These are phyloP conservation scores for Cyprinus carpio DNA, from an alignment of 2,113 vertebrate genomes.

Conservation along the genomic window DNA sequence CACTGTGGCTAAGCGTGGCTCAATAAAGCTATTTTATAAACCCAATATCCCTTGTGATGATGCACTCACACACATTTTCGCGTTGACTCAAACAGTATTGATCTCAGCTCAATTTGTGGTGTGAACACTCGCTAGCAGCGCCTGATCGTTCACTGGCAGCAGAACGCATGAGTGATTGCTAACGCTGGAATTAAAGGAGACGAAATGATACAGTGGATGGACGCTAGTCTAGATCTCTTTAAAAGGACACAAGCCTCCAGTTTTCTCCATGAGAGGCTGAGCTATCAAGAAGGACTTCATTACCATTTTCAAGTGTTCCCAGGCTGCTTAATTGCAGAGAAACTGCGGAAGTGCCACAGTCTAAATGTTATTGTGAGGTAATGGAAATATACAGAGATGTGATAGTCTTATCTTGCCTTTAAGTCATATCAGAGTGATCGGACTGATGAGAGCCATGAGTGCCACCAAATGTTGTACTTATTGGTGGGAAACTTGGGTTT, in stretches of 20 bases:
- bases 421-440: neutral
- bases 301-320: conserved; percentile 66
- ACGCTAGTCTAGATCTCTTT: neutral
- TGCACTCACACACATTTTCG: conserved; percentile 11
- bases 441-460: neutral
- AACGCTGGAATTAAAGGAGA: neutral
- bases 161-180: conserved; percentile 17
- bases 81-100: conserved; percentile 15
- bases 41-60: conserved; percentile 39
- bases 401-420: neutral
- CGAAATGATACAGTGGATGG: neutral
- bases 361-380: conserved; percentile 64
- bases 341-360: conserved; percentile 66
- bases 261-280: conserved; percentile 54
- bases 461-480: neutral
- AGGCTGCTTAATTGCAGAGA: conserved; percentile 65
- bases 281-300: conserved; percentile 63
- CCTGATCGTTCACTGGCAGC: conserved; percentile 14
- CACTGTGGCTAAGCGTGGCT: conserved; percentile 23
- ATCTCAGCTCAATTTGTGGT: conserved; percentile 20
- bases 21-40: conserved; percentile 52
- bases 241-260: neutral
- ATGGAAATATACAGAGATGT: conserved; percentile 64
- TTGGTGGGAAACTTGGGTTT: neutral
- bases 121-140: neutral